These are phyloP conservation scores for Bradypodion pumilum DNA, from an alignment of 2,797 vertebrate species.

Conservation along the genomic window DNA sequence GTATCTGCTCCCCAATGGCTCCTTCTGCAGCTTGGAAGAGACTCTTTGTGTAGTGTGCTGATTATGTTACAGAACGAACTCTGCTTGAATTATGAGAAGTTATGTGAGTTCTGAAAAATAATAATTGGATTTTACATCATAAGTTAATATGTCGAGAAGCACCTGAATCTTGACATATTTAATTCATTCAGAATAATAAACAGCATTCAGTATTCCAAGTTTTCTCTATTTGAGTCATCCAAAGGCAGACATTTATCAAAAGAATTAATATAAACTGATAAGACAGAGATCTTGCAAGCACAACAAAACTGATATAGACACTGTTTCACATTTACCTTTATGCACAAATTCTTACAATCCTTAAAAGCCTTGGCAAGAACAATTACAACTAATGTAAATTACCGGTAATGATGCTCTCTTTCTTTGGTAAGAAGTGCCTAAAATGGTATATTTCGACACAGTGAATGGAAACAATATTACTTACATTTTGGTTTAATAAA, in stretches of 20 bases:
- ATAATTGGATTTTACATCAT: conserved; percentile 8
- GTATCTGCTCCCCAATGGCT: background rate
- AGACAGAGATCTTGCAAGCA: background rate
- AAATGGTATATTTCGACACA: background rate
- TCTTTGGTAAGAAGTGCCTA: background rate
- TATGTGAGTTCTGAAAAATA: background rate
- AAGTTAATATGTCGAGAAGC: background rate
- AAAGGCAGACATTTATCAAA: background rate
- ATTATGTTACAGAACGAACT: conserved; percentile 16
- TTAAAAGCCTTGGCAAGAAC: background rate
- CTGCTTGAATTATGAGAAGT: background rate
- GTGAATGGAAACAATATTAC: too few relatives aligned
- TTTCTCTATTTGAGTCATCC: background rate
- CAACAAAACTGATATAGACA: background rate
- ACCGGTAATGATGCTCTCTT: background rate
- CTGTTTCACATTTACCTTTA: background rate
- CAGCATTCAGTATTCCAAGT: background rate
- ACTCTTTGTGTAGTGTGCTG: background rate
- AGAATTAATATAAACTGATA: background rate
- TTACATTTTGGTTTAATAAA: too few relatives aligned
- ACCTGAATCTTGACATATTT: conserved; percentile 16
- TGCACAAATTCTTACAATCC: background rate
- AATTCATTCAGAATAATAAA: conserved; percentile 21
- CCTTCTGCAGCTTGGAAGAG: conserved; percentile 5
- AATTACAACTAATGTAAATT: background rate